Base-by-base conservation (phyloP, 2,888 invertebrate genomes). In the Digitonthophagus gazella region DNA sequence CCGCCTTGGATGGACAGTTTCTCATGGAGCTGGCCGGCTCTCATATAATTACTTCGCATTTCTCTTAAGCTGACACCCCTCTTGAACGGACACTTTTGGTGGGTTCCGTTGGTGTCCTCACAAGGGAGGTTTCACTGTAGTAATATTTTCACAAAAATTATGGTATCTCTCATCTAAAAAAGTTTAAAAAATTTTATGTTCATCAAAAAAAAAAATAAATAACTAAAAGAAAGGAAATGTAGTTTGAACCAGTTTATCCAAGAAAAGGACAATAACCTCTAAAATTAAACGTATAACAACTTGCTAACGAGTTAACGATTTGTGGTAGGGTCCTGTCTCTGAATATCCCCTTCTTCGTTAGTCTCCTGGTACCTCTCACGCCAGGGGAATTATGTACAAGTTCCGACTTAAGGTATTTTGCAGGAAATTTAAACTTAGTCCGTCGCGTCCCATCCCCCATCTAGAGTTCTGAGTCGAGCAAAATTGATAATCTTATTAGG, bases 381-480 rank as follows among this genome's bases (percentile, higher is more conserved):
- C 28, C 58, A 8, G 56, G 67, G 67, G 67, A 70, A 66, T 70
- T 70, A 70, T 67, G 63, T 65, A 61, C 65, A 65, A 61, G 65
- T 68, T 65, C 20, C 58, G 65, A 58, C 58, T 67, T 58, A 61
- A 67, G 64, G 63, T 67, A 67, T 67, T 67, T 67, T 67, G 64
- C 55, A 20, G 63, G 28, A 67, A 67, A 67, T 67, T 67, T 67
- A 67, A 67, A 64, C 55, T 67, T 67, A 11, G 28, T 44, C 28
- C 28, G 28, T 11, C 6, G 28, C 28, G 6, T 44, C 28, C 28
- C 28, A 44, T 44, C 28, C 28, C n/a, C 28, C 28, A 44, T 44
- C 28, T 44, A 44, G 28, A 44, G 28, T 44, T 44, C 28, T 44
- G 28, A 44, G 28, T 44, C 28, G 28, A 44, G 28, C 28, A 44